Evolutionary conservation across 2,888 invertebrate species (phyloP), one percentile per base, ranked within the genome.

Genomic region (Iselma pallidipennis): DNA sequence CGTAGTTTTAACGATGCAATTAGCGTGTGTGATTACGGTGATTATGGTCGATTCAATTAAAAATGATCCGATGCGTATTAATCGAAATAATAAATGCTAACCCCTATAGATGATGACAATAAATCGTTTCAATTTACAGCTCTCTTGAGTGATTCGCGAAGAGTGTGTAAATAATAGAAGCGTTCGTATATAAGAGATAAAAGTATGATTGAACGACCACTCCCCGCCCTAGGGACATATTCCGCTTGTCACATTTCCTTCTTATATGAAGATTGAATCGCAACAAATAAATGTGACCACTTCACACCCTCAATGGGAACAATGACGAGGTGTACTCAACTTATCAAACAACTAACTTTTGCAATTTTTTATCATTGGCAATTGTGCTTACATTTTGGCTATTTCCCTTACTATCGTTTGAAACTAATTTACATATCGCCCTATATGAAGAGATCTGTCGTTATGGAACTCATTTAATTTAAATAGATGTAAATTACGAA

Each of bases 201-300:
- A 78, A 76, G 78, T 78, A 78, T 79, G 80, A 80, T 79, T 78
- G 77, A 79, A 76, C 74, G 76, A 74, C 74, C 64, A 70, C 66
- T 71, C 68, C 68, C 72, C 60, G 72, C 78, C 77, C 79, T 66
- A 66, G 78, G 78, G 79, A 78, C 79, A 79, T 78, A 80, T 80
- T 78, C 77, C 71, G 75, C 73, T 76, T 79, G 79, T 80, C 80
- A 77, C 78, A 79, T 76, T 80, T 78, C 77, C 76, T 76, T 73
- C 76, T 73, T 75, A 74, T 70, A 71, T 71, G 74, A 78, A 77
- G 78, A 77, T 78, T 76, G 76, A 78, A 75, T 74, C 74, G 73
- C 78, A 76, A 75, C 79, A 78, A 80, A 80, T 80, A 78, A 78
- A 80, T 79, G 79, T 76, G 78, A 80, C 78, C 78, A 78, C 78